Base-by-base conservation (phyloP, 2,797 vertebrate species). In the Typhlichthys eigenmanni region DNA sequence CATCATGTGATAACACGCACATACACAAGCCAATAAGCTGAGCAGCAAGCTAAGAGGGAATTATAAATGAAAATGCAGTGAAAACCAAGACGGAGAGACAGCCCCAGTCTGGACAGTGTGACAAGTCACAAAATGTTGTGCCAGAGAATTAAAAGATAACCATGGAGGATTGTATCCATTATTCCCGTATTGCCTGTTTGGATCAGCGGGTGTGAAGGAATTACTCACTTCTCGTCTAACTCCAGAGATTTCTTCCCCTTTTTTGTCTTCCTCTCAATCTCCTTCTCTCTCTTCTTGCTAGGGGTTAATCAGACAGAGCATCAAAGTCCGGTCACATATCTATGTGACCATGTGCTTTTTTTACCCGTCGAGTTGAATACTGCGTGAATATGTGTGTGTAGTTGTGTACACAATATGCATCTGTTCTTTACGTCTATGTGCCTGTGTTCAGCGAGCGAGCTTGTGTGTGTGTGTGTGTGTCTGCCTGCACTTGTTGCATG, bases 211-310 rank as follows among this genome's bases (percentile, higher is more conserved):
- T 55, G 47, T 66, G 52, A 68, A 32, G 54, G 12, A 71, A 66
- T 72, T 72, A 90, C 88, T 90, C 66, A 90, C 88, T 81, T 88
- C 74, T 85, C 52, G 71, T 74, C 66, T 53, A 51, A 47, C 65
- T 77, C 55, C 58, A 70, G 67, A 61, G 45, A 55, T 62, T 74
- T 59, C 60, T 52, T 64, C 62, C 58, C 53, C 46, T 32, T 29
- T 48, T 56, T 12, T 45, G 47, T 57, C 55, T 56, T 14, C 17
- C 62, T 75, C 49, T 13, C 7, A 73, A 69, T 68, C 55, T 59
- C 5, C 13, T 17, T 59, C 57, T 47, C 16, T 47, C n/a, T 24
- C 43, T 24, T 47, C 62, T 63, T 38, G 46, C 45, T 29, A 10
- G 13, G 34, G 54, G 12, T 24, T 43, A 60, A 70, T 53, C 66